Percentiles rank a stretch among this genome's conserved stretches.
These are phyloP conservation scores for Dryobotodes eremita DNA, from an alignment of 2,888 invertebrate species.

Conservation along the genomic window DNA sequence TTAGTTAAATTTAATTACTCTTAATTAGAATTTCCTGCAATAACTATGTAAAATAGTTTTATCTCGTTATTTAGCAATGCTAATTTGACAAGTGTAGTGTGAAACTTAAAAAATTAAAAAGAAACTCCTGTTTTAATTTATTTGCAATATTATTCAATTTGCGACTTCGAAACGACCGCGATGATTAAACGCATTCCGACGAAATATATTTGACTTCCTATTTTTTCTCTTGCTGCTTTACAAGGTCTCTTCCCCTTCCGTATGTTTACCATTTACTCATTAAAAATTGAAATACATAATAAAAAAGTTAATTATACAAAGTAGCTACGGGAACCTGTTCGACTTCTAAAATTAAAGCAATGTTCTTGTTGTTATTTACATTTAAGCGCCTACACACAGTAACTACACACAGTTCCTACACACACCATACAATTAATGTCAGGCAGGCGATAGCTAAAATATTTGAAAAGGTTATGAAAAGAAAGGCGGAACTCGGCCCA, in stretches of 20 bases:
- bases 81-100: background rate
- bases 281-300: background rate
- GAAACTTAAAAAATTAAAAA: too few relatives aligned
- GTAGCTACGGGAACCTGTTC: conserved; percentile 3
- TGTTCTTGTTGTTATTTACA: conserved; percentile 14
- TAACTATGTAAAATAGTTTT: background rate
- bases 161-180: background rate
- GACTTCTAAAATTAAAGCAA: background rate
- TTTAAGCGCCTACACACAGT: background rate
- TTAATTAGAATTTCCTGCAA: background rate
- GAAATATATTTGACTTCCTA: conserved; percentile 2
- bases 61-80: background rate
- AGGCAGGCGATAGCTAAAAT: background rate
- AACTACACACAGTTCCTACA: too few relatives aligned
- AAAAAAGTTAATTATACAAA: conserved; percentile 12
- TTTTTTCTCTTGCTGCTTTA: background rate
- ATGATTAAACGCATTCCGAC: background rate
- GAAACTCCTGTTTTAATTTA: background rate
- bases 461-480: background rate
- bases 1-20: background rate
- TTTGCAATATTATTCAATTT: conserved; percentile 2
- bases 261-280: conserved; percentile 6
- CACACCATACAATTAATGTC: background rate
- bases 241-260: conserved; percentile 48
- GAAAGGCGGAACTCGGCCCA: background rate